Evolutionary conservation across 2,113 vertebrate species (phyloP), one percentile per base, ranked within the genome.

Genomic region (Tricholaema leucomelas): DNA sequence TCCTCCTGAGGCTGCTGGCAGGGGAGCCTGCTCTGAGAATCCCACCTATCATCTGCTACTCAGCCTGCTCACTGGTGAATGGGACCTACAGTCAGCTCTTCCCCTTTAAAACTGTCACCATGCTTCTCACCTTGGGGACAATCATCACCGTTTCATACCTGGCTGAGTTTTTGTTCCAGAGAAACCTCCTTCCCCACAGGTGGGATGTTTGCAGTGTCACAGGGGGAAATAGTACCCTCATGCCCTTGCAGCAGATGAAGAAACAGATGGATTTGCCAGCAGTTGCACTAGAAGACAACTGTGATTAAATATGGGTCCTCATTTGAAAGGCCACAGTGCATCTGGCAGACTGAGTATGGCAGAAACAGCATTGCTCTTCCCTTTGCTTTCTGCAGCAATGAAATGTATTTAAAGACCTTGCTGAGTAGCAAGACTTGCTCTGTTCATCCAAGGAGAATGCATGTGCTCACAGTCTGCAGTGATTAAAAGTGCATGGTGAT

Each of bases 11-110:
- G n/a, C 72, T 98, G 23, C 64, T 98, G 71, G 97, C 97, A 2
- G 98, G 98, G 17, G 98, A 98, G 74, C 96, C 97, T 9, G 77
- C 96, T 72, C 95, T 98, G 20, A 91, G 94, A 24, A 96, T 98
- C 7, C 83, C 97, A 0, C 81, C 98, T 0, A 0, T 96, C 8
- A 86, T 98, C 89, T 54, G 17, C 35, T 98, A 98, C 96, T 96
- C 98, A 36, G 96, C 92, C 56, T 97, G 97, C 91, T 91, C 87
- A n/a, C 56, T 97, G 38, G 92, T 92, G 12, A 87, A 98, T 0
- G 96, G 97, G 4, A 89, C 92, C 21, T 97, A 97, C 55, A 15
- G 91, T 27, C 98, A 98, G 90, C 80, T 92, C 56, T 97, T 98
- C 31, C 98, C 98, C 10, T 97, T 98, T 87, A 97, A 97, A 94